A percentile compares a stretch with the other conserved stretches of the same genome.
phyloP scores from a whole-genome alignment of 2,113 vertebrate genomes.

The Menura novaehollandiae region DNA sequence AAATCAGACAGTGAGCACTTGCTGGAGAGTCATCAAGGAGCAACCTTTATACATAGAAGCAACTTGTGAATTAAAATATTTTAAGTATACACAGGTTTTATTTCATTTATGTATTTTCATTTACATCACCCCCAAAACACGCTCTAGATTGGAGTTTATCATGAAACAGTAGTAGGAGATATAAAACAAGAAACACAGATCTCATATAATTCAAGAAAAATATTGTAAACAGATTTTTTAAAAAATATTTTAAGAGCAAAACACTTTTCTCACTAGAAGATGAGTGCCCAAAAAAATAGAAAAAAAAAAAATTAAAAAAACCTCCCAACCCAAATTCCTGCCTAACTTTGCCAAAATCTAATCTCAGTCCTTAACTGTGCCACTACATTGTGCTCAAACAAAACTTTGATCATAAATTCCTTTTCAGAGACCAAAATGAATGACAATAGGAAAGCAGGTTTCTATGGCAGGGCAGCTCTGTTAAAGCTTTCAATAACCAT shows the following conservation, averaged over 20 bases:
- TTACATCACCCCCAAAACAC: neutral
- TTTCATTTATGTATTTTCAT: neutral
- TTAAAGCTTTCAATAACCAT: constrained; percentile 60
- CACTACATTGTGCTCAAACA: neutral
- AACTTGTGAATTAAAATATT: neutral
- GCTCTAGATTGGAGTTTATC: neutral
- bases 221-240: neutral
- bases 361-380: neutral
- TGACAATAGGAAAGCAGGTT: constrained; percentile 48
- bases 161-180: neutral
- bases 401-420: constrained; percentile 60
- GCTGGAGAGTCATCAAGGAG: neutral
- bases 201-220: neutral
- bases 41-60: neutral
- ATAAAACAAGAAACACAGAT: neutral
- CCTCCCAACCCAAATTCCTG: neutral
- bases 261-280: neutral
- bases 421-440: constrained; percentile 54
- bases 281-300: neutral
- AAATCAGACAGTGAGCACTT: neutral
- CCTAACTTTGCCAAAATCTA: neutral
- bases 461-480: constrained; percentile 48
- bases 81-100: neutral
- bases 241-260: neutral
- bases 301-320: neutral